These are phyloP conservation scores for Mola mola DNA, from an alignment of 2,113 vertebrate genomes.

Conservation along the genomic window DNA sequence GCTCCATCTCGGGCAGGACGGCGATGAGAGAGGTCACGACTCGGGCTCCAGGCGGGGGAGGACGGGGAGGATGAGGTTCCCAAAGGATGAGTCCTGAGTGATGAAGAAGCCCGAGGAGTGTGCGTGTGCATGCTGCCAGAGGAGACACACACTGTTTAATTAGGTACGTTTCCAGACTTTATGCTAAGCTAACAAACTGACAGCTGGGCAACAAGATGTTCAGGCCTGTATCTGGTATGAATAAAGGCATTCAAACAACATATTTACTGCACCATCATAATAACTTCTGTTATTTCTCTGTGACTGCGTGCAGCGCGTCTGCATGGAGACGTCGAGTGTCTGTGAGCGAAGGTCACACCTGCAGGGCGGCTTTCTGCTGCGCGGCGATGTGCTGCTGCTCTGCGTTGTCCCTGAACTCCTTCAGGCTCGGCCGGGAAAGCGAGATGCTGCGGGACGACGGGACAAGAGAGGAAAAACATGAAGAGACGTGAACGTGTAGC, in stretches of 20 bases:
- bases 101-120: constrained; percentile 97
- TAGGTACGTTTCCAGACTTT: too few species aligned
- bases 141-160: too few species aligned
- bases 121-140: constrained; percentile 90
- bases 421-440: constrained; percentile 86
- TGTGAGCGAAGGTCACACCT: constrained; percentile 80
- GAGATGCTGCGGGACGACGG: constrained; percentile 80
- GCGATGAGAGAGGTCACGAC: constrained; percentile 79
- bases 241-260: too few species aligned
- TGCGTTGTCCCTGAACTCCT: constrained; percentile 92
- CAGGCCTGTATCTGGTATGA: too few species aligned
- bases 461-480: not conserved
- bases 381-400: constrained; percentile 95
- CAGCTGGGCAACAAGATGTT: too few species aligned
- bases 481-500: not conserved
- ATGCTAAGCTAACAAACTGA: too few species aligned
- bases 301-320: too few species aligned
- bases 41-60: constrained; percentile 91
- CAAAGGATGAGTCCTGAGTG: constrained; percentile 95
- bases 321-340: not conserved
- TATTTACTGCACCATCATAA: too few species aligned
- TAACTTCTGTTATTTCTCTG: too few species aligned
- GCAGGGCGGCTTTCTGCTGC: constrained; percentile 93
- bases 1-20: constrained; percentile 7
- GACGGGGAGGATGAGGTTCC: constrained; percentile 96